A percentile compares a stretch with the other conserved stretches of the same genome.
These are phyloP conservation scores for Orthosia incerta DNA, from an alignment of 2,888 invertebrate species.

Conservation along the genomic window DNA sequence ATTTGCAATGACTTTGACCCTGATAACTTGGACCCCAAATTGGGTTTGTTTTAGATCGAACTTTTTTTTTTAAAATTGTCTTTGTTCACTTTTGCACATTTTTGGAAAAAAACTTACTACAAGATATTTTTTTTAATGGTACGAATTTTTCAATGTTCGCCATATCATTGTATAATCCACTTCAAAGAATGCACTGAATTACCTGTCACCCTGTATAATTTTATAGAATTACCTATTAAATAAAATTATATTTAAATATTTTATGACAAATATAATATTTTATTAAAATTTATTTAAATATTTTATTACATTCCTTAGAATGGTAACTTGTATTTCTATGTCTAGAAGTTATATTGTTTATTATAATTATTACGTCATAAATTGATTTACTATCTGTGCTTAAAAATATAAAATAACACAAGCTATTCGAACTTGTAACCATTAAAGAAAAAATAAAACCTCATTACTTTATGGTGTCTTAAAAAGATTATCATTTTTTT, in stretches of 20 bases:
- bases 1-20: too few species aligned
- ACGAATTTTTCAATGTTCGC: too few species aligned
- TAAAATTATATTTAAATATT: too few species aligned
- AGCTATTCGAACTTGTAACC: neutral
- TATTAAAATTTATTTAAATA: constrained; percentile 3
- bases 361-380: neutral
- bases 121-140: too few species aligned
- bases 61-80: too few species aligned
- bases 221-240: constrained; percentile 15
- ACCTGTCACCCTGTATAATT: neutral
- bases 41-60: too few species aligned
- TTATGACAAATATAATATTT: too few species aligned
- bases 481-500: constrained; percentile 22
- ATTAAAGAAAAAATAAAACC: neutral
- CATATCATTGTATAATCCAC: too few species aligned
- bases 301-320: constrained; percentile 32
- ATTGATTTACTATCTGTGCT: constrained; percentile 1
- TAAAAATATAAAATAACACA: neutral
- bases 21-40: too few species aligned
- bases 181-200: too few species aligned
- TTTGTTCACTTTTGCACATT: too few species aligned
- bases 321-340: constrained; percentile 38
- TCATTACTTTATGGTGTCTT: neutral
- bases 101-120: too few species aligned
- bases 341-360: constrained; percentile 4